Conservation (phyloP, 2,113 vertebrate genomes). For the Sorex araneus region DNA sequence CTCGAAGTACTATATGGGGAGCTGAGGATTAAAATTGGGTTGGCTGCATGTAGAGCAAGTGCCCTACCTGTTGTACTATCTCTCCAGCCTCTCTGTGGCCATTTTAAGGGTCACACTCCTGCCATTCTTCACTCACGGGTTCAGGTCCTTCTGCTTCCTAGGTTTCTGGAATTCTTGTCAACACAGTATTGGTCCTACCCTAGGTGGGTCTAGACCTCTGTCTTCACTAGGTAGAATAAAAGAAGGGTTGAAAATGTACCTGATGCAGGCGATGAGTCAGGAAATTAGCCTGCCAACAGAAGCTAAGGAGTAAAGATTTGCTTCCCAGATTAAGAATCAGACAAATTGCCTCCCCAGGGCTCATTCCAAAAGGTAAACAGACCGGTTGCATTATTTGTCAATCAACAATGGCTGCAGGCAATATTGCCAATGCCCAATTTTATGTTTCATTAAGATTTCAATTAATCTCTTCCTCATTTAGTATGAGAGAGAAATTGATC, state of each 20-base stretch:
- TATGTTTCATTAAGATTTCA: conserved; percentile 65
- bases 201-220: neutral
- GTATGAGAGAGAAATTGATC: conserved; percentile 55
- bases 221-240: conserved; percentile 12
- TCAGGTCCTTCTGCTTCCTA: neutral
- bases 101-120: neutral
- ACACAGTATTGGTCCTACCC: neutral
- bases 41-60: too few relatives aligned
- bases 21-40: too few relatives aligned
- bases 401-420: neutral
- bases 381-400: conserved; percentile 5
- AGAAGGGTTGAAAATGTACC: neutral
- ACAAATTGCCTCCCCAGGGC: neutral
- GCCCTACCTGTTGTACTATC: too few relatives aligned
- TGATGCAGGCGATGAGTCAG: conserved; percentile 26
- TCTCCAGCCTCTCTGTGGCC: neutral
- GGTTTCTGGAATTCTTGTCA: neutral
- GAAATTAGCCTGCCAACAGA: conserved; percentile 43
- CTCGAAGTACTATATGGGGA: too few relatives aligned
- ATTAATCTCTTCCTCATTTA: conserved; percentile 75
- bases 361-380: conserved; percentile 39
- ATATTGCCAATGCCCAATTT: conserved; percentile 31
- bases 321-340: conserved; percentile 10
- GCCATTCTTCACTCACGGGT: neutral
- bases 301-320: conserved; percentile 29